Percentiles rank a stretch among this genome's conserved stretches.
phyloP scores from a whole-genome alignment of 2,113 vertebrate genomes.

The Centrocercus urophasianus region DNA sequence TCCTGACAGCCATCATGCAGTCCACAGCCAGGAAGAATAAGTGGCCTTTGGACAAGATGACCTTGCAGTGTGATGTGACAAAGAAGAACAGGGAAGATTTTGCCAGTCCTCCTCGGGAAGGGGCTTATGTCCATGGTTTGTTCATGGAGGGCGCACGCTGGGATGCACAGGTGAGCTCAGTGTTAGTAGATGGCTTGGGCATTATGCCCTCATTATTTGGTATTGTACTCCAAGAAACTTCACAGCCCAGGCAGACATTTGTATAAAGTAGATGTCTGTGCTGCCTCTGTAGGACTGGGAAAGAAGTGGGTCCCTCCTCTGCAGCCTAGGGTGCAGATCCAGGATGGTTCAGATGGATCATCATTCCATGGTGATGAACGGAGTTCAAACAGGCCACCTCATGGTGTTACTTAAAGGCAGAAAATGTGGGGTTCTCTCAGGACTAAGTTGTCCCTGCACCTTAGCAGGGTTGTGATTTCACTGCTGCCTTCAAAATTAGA shows the following conservation, averaged over 20 bases:
- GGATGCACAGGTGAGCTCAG: slow-evolving; percentile 87
- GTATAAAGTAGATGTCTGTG: neutral
- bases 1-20: slow-evolving; percentile 97
- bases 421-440: neutral
- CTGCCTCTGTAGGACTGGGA: neutral
- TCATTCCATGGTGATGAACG: neutral
- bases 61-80: slow-evolving; percentile 91
- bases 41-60: slow-evolving; percentile 94
- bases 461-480: neutral
- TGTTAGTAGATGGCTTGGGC: neutral
- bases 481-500: neutral
- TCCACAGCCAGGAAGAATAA: slow-evolving; percentile 86
- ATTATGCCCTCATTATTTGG: neutral
- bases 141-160: slow-evolving; percentile 95
- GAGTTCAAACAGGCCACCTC: neutral
- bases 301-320: neutral
- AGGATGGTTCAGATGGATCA: neutral
- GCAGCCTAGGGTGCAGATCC: neutral
- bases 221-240: neutral
- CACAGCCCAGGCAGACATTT: neutral
- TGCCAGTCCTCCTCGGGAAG: slow-evolving; percentile 87
- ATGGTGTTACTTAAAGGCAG: neutral
- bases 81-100: slow-evolving; percentile 92
- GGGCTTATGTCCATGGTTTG: slow-evolving; percentile 88
- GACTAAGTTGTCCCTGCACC: neutral